Conservation (phyloP, 2,113 vertebrate species). For the Sclerurus mexicanus region DNA sequence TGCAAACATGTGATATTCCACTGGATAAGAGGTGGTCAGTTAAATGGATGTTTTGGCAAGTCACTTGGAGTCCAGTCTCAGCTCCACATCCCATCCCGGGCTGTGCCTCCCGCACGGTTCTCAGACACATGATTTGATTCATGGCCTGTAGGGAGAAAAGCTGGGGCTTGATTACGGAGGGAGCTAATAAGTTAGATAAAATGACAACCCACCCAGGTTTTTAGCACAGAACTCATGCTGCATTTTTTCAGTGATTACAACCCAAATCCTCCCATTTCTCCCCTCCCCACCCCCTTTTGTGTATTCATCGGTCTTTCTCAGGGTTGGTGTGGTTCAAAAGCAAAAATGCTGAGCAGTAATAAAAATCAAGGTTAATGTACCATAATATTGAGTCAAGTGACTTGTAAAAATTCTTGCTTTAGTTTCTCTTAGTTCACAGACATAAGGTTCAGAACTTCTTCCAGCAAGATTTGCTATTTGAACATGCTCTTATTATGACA, state of each 20-base stretch:
- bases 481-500: constrained; percentile 31
- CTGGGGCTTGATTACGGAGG: background rate
- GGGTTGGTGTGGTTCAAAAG: constrained; percentile 1
- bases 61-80: background rate
- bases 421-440: constrained; percentile 22
- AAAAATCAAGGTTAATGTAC: constrained; percentile 52
- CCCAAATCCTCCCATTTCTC: background rate
- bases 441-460: constrained; percentile 8
- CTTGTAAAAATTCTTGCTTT: constrained; percentile 55
- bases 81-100: background rate
- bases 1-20: constrained; percentile 15
- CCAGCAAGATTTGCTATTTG: constrained; percentile 1
- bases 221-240: background rate
- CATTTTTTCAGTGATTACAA: background rate
- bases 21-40: constrained; percentile 7
- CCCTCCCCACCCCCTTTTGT: background rate
- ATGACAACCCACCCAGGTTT: background rate
- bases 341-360: background rate
- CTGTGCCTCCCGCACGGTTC: background rate
- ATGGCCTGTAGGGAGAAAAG: background rate
- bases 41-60: constrained; percentile 3
- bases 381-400: constrained; percentile 45
- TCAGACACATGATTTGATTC: background rate
- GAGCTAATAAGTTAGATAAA: background rate
- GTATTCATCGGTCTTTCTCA: background rate